phyloP scores from a whole-genome alignment of 2,888 invertebrate genomes.

The Stictocephala bisonia region DNA sequence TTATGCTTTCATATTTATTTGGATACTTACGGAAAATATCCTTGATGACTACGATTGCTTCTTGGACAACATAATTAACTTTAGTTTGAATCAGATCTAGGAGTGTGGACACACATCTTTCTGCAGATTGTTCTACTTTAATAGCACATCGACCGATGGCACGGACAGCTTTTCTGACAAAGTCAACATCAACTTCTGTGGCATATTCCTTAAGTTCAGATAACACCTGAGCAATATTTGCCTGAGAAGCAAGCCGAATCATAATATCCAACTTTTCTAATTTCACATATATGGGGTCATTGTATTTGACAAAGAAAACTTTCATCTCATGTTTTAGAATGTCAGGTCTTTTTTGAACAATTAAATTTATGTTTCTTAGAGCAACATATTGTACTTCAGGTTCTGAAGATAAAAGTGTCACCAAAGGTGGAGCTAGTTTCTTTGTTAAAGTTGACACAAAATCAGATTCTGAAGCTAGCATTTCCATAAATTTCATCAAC shows the following conservation, averaged over 20 bases:
- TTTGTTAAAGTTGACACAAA: constrained; percentile 94
- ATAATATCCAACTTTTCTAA: constrained; percentile 98
- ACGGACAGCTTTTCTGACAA: constrained; percentile 97
- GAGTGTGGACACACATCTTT: constrained; percentile 97
- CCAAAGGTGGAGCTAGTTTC: constrained; percentile 98
- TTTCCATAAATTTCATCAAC: constrained; percentile 98
- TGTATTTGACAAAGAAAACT: constrained; percentile 99
- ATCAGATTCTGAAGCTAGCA: constrained; percentile 93
- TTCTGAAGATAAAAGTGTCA: constrained; percentile 96
- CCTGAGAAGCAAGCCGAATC: constrained; percentile 97
- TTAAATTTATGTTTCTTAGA: constrained; percentile 96
- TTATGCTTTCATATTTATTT: constrained; percentile 99
- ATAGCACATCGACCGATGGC: constrained; percentile 99
- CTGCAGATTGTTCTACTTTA: constrained; percentile 97
- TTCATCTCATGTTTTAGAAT: constrained; percentile 99
- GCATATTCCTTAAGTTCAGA: constrained; percentile 93
- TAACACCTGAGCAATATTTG: constrained; percentile 97
- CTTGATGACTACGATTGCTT: constrained; percentile 99
- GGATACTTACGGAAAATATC: constrained; percentile 98
- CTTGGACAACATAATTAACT: constrained; percentile 99
- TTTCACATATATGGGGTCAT: constrained; percentile 99
- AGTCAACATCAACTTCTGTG: constrained; percentile 91
- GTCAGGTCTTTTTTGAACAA: constrained; percentile 98
- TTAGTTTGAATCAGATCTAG: constrained; percentile 99
- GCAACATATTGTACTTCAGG: constrained; percentile 98